Percentiles rank a stretch among this genome's conserved stretches.
Evolutionary conservation across 2,888 invertebrate genomes (phyloP).

Genomic region (Tenthredo mesomela): DNA sequence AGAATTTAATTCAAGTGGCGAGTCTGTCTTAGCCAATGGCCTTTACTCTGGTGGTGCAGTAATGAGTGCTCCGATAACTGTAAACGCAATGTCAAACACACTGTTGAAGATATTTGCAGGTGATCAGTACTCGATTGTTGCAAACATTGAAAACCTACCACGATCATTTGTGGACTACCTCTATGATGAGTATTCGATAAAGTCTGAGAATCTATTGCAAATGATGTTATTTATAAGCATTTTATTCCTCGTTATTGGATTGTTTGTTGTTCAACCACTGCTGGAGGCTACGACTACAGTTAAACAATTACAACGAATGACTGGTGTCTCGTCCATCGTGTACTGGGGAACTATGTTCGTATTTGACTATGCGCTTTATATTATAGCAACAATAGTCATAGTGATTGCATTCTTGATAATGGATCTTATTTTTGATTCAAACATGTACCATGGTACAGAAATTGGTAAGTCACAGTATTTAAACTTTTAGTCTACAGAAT

Average conservation of each 20-base stretch:
- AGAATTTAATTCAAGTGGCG: conserved; percentile 74
- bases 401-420: conserved; percentile 64
- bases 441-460: conserved; percentile 72
- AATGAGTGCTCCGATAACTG: conserved; percentile 80
- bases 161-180: conserved; percentile 16
- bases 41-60: conserved; percentile 79
- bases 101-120: conserved; percentile 68
- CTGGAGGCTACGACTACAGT: conserved; percentile 83
- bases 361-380: conserved; percentile 79
- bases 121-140: conserved; percentile 66
- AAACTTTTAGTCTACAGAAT: background rate
- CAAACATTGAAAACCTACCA: conserved; percentile 52
- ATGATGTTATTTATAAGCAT: conserved; percentile 74
- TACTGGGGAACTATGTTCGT: conserved; percentile 84
- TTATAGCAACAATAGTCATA: conserved; percentile 67
- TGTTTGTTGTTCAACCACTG: conserved; percentile 82
- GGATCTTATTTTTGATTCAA: conserved; percentile 66
- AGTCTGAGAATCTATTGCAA: conserved; percentile 42
- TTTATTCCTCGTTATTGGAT: conserved; percentile 77
- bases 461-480: conserved; percentile 73
- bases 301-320: conserved; percentile 85
- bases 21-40: conserved; percentile 69
- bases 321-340: conserved; percentile 81
- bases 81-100: conserved; percentile 79
- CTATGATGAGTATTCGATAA: conserved; percentile 4